Base-by-base conservation (phyloP, 1,140 invertebrate genomes). In the Drosophila simulans region DNA sequence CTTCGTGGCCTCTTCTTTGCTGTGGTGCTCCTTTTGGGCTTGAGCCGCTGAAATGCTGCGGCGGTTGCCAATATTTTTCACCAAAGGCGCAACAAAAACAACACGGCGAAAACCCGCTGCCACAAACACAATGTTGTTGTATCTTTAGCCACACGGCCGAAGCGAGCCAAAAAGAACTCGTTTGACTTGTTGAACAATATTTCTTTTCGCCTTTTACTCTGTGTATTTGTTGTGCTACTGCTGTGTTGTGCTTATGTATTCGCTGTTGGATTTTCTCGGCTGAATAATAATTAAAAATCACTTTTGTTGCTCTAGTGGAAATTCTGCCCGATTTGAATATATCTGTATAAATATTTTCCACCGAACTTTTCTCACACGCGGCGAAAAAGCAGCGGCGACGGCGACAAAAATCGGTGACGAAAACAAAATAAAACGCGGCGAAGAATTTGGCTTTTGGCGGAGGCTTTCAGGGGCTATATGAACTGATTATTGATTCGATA, bases 181-280 rank as follows among this genome's bases (percentile, higher is more conserved):
- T 90, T 89, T 90, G 85, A 90, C 85, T 90, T 90, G 85, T 90
- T 90, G 86, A 90, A 90, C 77, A 90, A 90, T 89, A 89, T 89
- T 89, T 89, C 85, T 89, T 89, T 75, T 70, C 15, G 68, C 68
- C 68, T 71, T 70, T 71, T 71, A 71, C 68, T 71, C 68, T 68
- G 48, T 72, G 45, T 65, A 51, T 64, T 64, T 84, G 53, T 42
- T 63, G 45, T 72, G 75, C 79, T 85, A 72, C 71, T 80, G 78
- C 64, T 72, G 69, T 76, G 69, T 80, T 77, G 70, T 66, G 66
- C 70, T 70, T 75, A 63, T 48, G 56, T 48, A 58, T 51, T 60
- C 54, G 64, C 64, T 72, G 63, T 81, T 66, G 64, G 31, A 27
- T 65, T 68, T 65, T 68, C 46, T 37, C 31, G n/a, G 37, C 58